phyloP scores from a whole-genome alignment of 2,113 vertebrate species.

The Semnornis frantzii region DNA sequence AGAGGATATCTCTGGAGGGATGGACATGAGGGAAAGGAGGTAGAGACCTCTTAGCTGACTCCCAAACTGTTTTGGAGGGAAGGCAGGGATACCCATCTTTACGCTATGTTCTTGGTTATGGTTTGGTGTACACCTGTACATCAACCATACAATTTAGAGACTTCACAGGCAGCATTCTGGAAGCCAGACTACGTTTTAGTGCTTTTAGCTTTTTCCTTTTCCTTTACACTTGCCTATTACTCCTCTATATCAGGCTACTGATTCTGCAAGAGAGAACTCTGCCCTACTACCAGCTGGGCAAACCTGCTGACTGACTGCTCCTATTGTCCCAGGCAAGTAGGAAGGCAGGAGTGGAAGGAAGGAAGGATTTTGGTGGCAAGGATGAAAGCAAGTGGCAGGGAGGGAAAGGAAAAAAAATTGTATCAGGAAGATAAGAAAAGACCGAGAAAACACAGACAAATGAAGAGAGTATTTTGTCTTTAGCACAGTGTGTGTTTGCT shows the following conservation, averaged over 20 bases:
- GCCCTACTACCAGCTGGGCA: not conserved
- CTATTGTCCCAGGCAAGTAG: not conserved
- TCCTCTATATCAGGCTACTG: not conserved
- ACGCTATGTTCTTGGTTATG: not conserved
- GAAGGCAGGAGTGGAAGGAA: not conserved
- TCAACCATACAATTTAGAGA: not conserved
- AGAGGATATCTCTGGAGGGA: not conserved
- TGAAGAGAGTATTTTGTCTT: constrained; percentile 13
- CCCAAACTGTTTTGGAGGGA: not conserved
- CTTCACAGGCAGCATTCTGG: not conserved
- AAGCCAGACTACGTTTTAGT: not conserved
- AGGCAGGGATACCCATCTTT: not conserved
- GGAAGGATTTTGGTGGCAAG: not conserved
- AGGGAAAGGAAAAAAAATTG: not conserved
- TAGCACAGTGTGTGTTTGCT: not conserved
- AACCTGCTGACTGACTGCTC: not conserved
- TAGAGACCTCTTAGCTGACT: not conserved
- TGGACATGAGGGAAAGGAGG: not conserved
- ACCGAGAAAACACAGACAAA: not conserved
- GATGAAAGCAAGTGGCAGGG: not conserved
- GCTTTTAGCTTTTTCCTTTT: not conserved
- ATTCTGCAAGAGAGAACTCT: not conserved
- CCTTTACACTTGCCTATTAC: not conserved
- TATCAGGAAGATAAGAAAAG: not conserved
- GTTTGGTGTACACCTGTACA: not conserved